phyloP scores from a whole-genome alignment of 2,113 vertebrate genomes.

The Myiozetetes cayanensis region DNA sequence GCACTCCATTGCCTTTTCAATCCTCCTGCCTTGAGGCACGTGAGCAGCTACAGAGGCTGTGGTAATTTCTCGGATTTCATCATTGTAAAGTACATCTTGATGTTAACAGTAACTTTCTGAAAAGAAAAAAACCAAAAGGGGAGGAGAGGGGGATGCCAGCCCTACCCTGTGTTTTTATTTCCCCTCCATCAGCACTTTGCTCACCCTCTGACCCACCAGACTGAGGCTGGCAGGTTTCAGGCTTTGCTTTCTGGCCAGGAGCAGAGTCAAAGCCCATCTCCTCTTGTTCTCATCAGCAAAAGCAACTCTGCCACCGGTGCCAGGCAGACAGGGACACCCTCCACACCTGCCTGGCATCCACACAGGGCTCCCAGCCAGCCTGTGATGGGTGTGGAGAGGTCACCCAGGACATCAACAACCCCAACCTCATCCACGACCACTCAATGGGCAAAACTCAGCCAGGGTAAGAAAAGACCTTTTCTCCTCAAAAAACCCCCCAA shows the following conservation, averaged over 20 bases:
- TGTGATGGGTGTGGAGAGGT: fast-evolving
- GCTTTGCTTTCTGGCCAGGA: background rate
- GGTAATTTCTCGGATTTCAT: background rate
- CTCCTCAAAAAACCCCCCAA: background rate
- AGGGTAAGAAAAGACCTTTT: background rate
- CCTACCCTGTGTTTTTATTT: background rate
- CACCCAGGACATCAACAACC: background rate
- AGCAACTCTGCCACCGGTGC: background rate
- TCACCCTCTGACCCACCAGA: background rate
- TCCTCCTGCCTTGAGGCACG: background rate
- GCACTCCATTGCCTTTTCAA: background rate
- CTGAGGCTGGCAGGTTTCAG: background rate
- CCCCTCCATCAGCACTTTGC: background rate
- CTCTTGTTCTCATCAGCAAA: fast-evolving
- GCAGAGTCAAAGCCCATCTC: background rate
- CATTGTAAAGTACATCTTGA: background rate
- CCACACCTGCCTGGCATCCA: background rate
- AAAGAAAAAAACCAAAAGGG: background rate
- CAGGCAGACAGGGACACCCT: background rate
- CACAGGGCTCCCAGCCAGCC: background rate
- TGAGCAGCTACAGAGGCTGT: background rate
- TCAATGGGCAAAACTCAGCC: background rate
- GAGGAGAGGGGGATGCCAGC: background rate
- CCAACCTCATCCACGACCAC: background rate
- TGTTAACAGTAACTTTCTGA: background rate